A percentile compares a stretch with the other conserved stretches of the same genome.
These are phyloP conservation scores for Invenusta paracnida DNA, from an alignment of 2,888 invertebrate species.

Conservation along the genomic window DNA sequence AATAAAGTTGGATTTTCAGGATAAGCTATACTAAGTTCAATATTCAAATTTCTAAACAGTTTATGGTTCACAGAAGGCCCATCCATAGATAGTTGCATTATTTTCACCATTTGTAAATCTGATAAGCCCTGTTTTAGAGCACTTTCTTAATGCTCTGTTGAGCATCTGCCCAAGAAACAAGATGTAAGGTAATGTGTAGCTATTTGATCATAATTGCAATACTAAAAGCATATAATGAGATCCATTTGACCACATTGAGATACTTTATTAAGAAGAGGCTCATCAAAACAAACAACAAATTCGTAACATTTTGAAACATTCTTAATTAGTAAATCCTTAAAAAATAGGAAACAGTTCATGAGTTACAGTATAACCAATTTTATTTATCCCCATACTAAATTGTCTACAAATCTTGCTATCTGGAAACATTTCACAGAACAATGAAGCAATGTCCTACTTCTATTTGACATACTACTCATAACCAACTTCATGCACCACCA, in stretches of 20 bases:
- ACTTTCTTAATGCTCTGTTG: too few species aligned
- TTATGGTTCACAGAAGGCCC: too few species aligned
- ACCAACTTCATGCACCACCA: not conserved
- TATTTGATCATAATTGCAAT: too few species aligned
- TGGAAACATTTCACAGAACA: not conserved
- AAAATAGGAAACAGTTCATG: not conserved
- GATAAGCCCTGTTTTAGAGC: too few species aligned
- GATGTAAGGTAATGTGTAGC: too few species aligned
- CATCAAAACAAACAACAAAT: not conserved
- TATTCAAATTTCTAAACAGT: too few species aligned
- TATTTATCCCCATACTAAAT: not conserved
- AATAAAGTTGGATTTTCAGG: too few species aligned
- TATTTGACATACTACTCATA: not conserved
- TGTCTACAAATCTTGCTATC: not conserved
- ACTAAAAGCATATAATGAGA: not conserved
- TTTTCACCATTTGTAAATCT: too few species aligned
- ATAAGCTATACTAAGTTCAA: too few species aligned
- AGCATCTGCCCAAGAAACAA: too few species aligned
- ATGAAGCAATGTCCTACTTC: not conserved
- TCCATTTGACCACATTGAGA: not conserved
- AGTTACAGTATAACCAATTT: not conserved
- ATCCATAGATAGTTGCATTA: too few species aligned
- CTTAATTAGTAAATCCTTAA: not conserved
- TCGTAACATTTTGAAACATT: not conserved
- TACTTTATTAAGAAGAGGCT: not conserved